phyloP scores from a whole-genome alignment of 1,140 invertebrate species.

The Chlorops oryzae region DNA sequence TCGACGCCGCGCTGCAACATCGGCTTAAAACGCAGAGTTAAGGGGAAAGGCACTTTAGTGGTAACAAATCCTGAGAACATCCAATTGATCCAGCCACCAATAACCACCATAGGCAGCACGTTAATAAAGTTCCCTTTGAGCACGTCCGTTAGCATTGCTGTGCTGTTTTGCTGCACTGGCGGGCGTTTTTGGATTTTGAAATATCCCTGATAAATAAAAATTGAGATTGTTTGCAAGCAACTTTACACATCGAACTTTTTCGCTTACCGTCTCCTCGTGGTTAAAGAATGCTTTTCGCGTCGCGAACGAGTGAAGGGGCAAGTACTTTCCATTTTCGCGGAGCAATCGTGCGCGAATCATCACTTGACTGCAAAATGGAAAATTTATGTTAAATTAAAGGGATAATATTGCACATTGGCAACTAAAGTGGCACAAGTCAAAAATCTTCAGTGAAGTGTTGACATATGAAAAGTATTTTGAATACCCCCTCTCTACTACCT shows the following conservation, averaged over 20 bases:
- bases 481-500: too few relatives aligned
- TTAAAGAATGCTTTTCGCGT: slow-evolving; percentile 95
- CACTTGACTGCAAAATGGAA: slow-evolving; percentile 72
- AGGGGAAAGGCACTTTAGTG: slow-evolving; percentile 97
- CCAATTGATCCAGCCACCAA: slow-evolving; percentile 99
- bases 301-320: slow-evolving; percentile 91
- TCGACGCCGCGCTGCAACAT: slow-evolving; percentile 99
- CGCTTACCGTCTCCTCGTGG: slow-evolving; percentile 85
- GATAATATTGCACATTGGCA: too few relatives aligned
- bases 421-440: too few relatives aligned
- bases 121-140: slow-evolving; percentile 98
- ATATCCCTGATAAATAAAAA: too few relatives aligned
- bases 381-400: slow-evolving; percentile 7
- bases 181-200: slow-evolving; percentile 86
- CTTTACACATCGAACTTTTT: too few relatives aligned
- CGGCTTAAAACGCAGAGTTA: slow-evolving; percentile 96
- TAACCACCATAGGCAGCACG: slow-evolving; percentile 96
- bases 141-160: slow-evolving; percentile 94
- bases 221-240: too few relatives aligned
- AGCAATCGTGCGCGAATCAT: slow-evolving; percentile 88
- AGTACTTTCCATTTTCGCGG: slow-evolving; percentile 94
- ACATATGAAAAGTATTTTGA: too few relatives aligned
- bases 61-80: slow-evolving; percentile 99
- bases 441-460: too few relatives aligned
- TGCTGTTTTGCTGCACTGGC: slow-evolving; percentile 57